Base-by-base conservation (phyloP, 2,113 vertebrate genomes). In the Phrynosoma platyrhinos region DNA sequence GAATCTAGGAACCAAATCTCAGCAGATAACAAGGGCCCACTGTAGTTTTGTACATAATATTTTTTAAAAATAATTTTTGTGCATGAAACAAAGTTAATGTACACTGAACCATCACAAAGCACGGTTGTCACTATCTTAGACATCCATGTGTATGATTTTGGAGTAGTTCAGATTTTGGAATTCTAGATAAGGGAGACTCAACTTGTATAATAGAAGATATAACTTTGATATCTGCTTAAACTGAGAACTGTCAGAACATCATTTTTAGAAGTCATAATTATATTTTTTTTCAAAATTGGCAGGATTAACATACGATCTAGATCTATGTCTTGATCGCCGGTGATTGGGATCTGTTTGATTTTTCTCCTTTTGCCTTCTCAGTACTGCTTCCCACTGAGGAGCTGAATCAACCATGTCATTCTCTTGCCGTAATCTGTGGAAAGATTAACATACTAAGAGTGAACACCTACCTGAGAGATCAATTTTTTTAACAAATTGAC, bases 371-470 rank as follows among this genome's bases (percentile, higher is more conserved):
- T 98, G 98, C 83, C 97, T 95, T 78, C 97, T 96, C 52, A 98
- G 94, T 14, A 98, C 97, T 5, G 97, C 98, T 95, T 98, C 98
- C 98, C 98, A 98, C 92, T 98, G 98, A 64, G 98, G 97, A 4
- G 95, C 97, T 0, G 98, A 98, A 88, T 98, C 98, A 79, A 98
- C 93, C 97, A 98, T 97, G 69, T 98, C 97, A 52, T 97, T 98
- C 88, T 98, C 98, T 93, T 98, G 98, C 1, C 97, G 95, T 91
- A 97, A 95, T 95, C 98, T 98, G 95, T 14, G 74, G 88, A 84
- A 79, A 87, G 93, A 85, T 12, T 0, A 91, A 53, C 79, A 80
- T 40, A 74, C 52, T 69, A 80, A 6, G 66, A 79, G 47, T 91
- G 79, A 93, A 88, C 6, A 71, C 76, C 30, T 52, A 71, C 76